Evolutionary conservation across 2,113 vertebrate species (phyloP).

Genomic region (Epinephelus cyanopodus): DNA sequence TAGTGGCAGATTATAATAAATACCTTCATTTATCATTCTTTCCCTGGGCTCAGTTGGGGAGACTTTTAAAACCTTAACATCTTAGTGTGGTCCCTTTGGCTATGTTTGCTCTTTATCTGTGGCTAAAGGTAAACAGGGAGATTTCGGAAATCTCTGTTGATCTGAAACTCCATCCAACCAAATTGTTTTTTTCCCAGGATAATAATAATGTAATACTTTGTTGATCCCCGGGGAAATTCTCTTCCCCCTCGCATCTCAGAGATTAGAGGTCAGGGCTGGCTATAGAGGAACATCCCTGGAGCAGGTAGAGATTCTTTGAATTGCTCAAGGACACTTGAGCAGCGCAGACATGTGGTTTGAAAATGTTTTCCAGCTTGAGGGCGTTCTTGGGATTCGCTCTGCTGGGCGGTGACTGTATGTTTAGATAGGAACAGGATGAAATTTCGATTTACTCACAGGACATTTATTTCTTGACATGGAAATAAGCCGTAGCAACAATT

Average conservation of each 20-base stretch:
- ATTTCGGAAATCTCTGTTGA: constrained; percentile 17
- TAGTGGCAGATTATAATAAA: constrained; percentile 33
- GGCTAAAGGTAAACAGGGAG: constrained; percentile 45
- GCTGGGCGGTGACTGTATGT: not conserved
- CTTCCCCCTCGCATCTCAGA: constrained; percentile 30
- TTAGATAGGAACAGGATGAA: not conserved
- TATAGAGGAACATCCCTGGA: constrained; percentile 20
- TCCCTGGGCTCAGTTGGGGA: not conserved
- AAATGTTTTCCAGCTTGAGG: constrained; percentile 40
- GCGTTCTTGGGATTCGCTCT: constrained; percentile 12
- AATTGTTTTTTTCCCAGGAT: constrained; percentile 30
- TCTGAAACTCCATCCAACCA: constrained; percentile 17
- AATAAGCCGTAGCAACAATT: not conserved
- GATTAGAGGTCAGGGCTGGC: constrained; percentile 43
- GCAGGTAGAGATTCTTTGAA: constrained; percentile 31
- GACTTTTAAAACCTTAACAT: constrained; percentile 35
- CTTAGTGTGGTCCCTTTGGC: constrained; percentile 19
- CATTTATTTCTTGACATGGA: constrained; percentile 6
- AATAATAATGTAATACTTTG: constrained; percentile 48
- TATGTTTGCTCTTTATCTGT: constrained; percentile 26
- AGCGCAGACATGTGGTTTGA: constrained; percentile 12
- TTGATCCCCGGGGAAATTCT: constrained; percentile 63
- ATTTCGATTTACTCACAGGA: not conserved
- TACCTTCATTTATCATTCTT: constrained; percentile 45
- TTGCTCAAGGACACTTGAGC: constrained; percentile 44